Base-by-base conservation (phyloP, 2,888 invertebrate genomes). In the Pseudococcus jackbeardsleyi region DNA sequence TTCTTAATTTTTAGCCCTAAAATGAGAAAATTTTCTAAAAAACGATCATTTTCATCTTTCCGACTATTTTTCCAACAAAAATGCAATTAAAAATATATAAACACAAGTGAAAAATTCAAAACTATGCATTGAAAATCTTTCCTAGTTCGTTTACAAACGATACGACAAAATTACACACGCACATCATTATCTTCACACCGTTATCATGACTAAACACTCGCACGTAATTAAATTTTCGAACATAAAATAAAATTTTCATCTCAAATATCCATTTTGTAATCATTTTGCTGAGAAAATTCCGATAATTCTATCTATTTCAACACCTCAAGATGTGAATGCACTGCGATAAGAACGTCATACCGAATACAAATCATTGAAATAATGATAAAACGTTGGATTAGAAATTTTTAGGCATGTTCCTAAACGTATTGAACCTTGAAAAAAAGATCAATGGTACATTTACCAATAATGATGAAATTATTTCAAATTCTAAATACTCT, bases 401-500 rank as follows among this genome's bases (percentile, higher is more conserved):
- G 19, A 42, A 15, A 79, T 79, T 79, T 72, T 26, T 79, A 79
- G 46, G 46, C 79, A 33, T 4, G 39, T 72, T 79, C n/a, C 1
- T 33, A 42, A n/a, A 42, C n/a, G 42, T 79, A 79, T 42, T 79
- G 79, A 79, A 79, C 79, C 79, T 79, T 42, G n/a, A 79, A 79
- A 42, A 42, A 79, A n/a, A 77, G 22, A 77, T 79, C 79, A 79
- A 1, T 33, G 26, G 19, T 46, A 33, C 79, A 19, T 42, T 42
- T 4, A 33, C 33, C 33, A 72, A 72, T 46, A 42, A 42, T 79
- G 39, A 79, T 19, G 79, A 79, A 79, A 79, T 79, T 7, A 79
- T 79, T 79, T 79, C 39, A 77, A 79, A 33, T 33, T 42, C 42
- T 42, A 77, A 79, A 33, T 33, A 79, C 42, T 42, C 19, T 79